Percentiles rank a stretch among this genome's conserved stretches.
phyloP scores from a whole-genome alignment of 2,113 vertebrate species.

The Potamarius usumacintae region DNA sequence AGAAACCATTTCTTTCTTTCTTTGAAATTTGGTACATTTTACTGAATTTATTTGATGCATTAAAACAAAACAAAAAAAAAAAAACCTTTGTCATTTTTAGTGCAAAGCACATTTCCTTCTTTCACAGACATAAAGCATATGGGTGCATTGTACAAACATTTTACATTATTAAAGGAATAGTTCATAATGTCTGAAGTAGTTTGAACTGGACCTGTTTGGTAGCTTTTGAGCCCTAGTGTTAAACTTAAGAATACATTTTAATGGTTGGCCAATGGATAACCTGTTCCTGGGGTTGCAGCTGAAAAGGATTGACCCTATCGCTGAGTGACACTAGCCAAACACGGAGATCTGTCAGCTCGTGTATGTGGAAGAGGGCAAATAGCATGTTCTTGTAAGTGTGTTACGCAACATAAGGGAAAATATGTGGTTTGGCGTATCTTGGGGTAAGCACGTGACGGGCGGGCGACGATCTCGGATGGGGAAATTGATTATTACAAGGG shows the following conservation, averaged over 20 bases:
- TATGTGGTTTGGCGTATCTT: too few species aligned
- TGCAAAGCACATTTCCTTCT: neutral
- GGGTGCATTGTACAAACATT: neutral
- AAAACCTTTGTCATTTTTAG: too few species aligned
- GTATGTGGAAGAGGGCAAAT: too few species aligned
- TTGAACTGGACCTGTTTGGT: neutral
- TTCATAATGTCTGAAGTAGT: neutral
- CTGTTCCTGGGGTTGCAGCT: neutral
- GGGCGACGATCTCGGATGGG: neutral
- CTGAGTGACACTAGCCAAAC: neutral
- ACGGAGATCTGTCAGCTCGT: too few species aligned
- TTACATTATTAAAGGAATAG: conserved; percentile 18
- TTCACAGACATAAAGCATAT: neutral
- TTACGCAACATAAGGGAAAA: too few species aligned
- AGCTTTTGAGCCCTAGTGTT: neutral
- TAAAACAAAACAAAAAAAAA: too few species aligned
- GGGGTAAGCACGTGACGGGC: neutral
- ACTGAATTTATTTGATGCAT: too few species aligned
- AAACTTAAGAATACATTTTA: neutral
- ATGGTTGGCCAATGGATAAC: neutral
- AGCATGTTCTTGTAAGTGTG: too few species aligned
- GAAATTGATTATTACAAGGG: neutral
- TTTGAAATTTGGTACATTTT: too few species aligned
- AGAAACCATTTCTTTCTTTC: conserved; percentile 56
- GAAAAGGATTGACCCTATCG: neutral